Evolutionary conservation across 2,888 invertebrate genomes (phyloP).

Genomic region (Chrysotoxum bicinctum): DNA sequence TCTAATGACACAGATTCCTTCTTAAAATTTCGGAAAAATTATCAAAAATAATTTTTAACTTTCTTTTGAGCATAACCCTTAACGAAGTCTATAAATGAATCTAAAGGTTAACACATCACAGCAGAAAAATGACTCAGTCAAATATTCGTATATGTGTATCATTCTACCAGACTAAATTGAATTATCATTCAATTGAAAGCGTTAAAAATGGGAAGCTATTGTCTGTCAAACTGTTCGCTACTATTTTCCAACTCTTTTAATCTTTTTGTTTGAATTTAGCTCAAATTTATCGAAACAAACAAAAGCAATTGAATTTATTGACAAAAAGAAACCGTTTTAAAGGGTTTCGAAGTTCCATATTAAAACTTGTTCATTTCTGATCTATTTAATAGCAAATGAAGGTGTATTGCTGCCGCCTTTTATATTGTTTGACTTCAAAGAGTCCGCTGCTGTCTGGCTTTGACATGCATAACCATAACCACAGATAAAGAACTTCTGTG

Average conservation of each 20-base stretch:
- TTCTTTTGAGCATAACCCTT: no score
- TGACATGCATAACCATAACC: constrained; percentile 50
- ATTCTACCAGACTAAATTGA: constrained; percentile 28
- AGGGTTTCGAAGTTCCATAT: not conserved
- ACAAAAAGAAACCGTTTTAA: not conserved
- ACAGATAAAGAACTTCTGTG: constrained; percentile 48
- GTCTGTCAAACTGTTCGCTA: constrained; percentile 67
- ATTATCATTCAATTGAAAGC: constrained; percentile 52
- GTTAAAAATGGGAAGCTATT: constrained; percentile 62
- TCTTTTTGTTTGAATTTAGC: constrained; percentile 34
- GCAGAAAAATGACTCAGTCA: not conserved
- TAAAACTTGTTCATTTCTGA: constrained; percentile 13
- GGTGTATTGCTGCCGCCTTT: constrained; percentile 3
- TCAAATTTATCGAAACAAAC: constrained; percentile 36
- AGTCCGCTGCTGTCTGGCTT: constrained; percentile 13
- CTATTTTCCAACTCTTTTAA: constrained; percentile 61
- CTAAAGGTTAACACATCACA: no score
- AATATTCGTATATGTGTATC: not conserved
- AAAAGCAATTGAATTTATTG: constrained; percentile 23
- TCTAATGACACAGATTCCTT: no score
- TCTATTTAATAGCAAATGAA: constrained; percentile 19
- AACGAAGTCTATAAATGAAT: no score
- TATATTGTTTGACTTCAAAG: constrained; percentile 55
- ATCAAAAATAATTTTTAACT: no score
- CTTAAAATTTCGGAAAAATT: no score